Evolutionary conservation across 2,113 vertebrate genomes (phyloP), one percentile per base, ranked within the genome.

Genomic region (Catagonus wagneri): DNA sequence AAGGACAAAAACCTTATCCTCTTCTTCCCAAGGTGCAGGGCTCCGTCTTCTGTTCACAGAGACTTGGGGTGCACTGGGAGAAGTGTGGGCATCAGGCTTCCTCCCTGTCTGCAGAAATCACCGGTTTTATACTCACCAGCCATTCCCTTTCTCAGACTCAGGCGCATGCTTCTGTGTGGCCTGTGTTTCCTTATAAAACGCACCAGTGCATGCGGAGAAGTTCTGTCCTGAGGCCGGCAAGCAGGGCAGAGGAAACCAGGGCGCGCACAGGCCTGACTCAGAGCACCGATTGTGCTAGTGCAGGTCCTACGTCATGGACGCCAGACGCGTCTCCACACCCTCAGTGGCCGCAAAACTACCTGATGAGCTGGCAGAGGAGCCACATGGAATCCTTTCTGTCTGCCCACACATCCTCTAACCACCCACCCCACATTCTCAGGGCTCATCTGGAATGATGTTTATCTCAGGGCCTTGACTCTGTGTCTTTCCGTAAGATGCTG

Each of bases 71-170:
- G 0, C 25, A 20, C 60, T 78, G 66, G 27, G 16, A 85, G 25
- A 9, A 1, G 0, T 6, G 56, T 3, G 3, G 8, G 22, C 12
- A 0, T 20, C 50, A 7, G 44, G 6, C 34, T 39, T 52, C 25
- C 36, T 29, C 39, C 65, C 14, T 52, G n/a, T 10, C 32, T 34
- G 14, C 44, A 65, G 69, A 34, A 56, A 6, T 54, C 25, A 7
- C 15, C 2, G 16, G 10, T 50, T 79, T 63, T 52, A 20, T 80
- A 69, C 3, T 14, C 5, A 66, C 32, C 22, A 6, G 23, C 20
- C 13, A 4, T 22, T 60, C 63, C 52, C n/a, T 65, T 39, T 74
- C 68, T 66, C 23, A 29, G 23, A 39, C 52, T 60, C 79, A 20
- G 14, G 10, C 11, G 3, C n/a, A 7, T 68, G 50, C 3, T 69